Base-by-base conservation (phyloP, 2,113 vertebrate species). In the Vireo altiloquus region DNA sequence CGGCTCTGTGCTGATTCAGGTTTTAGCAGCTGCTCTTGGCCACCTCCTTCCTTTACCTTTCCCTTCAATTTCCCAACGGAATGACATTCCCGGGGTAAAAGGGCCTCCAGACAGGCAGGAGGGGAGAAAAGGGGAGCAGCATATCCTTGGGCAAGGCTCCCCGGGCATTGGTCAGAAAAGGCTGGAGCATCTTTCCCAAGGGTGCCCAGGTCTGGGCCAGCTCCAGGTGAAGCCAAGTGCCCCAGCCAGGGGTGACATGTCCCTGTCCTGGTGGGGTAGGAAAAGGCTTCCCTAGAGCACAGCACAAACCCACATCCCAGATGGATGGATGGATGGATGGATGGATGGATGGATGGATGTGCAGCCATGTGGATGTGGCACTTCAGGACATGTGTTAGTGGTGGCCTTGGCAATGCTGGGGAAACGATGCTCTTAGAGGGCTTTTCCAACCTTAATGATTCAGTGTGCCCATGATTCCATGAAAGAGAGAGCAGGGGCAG, bases 1-100 rank as follows among this genome's bases (percentile, higher is more conserved):
- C 0, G 9, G 44, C 87, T 71, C 89, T 65, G 63, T 84, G 93
- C 87, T 89, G 92, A 93, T 94, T 93, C 93, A 89, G 39, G 85
- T 60, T 37, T 76, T 24, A 33, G 27, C 70, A 81, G 39, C 47
- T 89, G 54, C 75, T 47, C 24, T 37, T n/a, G 31, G 78, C 50
- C 82, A 22, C 24, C 28, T 39, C 90, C 70, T 31, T 21, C 16
- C 4, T 65, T 74, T 13, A 75, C 76, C 59, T 91, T 74, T 68
- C 21, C 27, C 69, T 63, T 40, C 49, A 33, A 11, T 89, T 78
- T 75, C 74, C 53, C 6, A 0, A 6, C 0, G 2, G 53, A 60
- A 35, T 35, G n/a, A 17, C 40, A 14, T 69, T 76, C 47, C 54
- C 1, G 1, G 11, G 20, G 7, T 44, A 7, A 50, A 25, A 40